Percentiles rank a stretch among this genome's conserved stretches.
Conservation (phyloP, 2,888 invertebrate genomes). For the Cistogaster globosa region DNA sequence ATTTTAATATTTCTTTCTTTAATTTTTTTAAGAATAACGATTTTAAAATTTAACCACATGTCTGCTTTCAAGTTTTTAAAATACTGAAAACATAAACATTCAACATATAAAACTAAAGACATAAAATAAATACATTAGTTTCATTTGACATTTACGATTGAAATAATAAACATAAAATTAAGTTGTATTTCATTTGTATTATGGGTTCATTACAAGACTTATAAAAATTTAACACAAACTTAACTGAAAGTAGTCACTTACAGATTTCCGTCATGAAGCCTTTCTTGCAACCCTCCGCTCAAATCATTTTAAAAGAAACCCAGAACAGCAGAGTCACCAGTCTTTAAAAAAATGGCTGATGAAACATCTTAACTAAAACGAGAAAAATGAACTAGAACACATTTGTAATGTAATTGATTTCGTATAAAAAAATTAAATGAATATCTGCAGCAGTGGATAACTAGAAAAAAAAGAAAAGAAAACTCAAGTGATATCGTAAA, state of each 20-base stretch:
- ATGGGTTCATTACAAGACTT: constrained; percentile 73
- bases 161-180: constrained; percentile 54
- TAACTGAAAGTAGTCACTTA: constrained; percentile 2
- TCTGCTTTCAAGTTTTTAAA: constrained; percentile 9
- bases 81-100: constrained; percentile 11
- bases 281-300: constrained; percentile 35
- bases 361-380: constrained; percentile 36
- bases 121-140: constrained; percentile 77
- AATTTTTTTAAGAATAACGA: too few species aligned
- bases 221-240: constrained; percentile 68
- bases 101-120: constrained; percentile 54
- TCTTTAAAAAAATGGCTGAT: constrained; percentile 63
- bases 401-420: constrained; percentile 73
- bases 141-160: constrained; percentile 80
- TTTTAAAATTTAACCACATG: constrained; percentile 32
- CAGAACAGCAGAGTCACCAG: constrained; percentile 35
- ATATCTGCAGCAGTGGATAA: constrained; percentile 48
- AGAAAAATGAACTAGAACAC: constrained; percentile 51
- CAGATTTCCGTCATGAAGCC: too few species aligned
- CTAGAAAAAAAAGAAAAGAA: constrained; percentile 41
- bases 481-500: constrained; percentile 63
- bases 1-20: too few species aligned
- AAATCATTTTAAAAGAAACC: neutral
- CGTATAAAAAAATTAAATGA: constrained; percentile 62
- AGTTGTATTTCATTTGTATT: constrained; percentile 70